A percentile compares a stretch with the other conserved stretches of the same genome.
Evolutionary conservation across 2,797 vertebrate species (phyloP).

Genomic region (Geotrypetes seraphini): DNA sequence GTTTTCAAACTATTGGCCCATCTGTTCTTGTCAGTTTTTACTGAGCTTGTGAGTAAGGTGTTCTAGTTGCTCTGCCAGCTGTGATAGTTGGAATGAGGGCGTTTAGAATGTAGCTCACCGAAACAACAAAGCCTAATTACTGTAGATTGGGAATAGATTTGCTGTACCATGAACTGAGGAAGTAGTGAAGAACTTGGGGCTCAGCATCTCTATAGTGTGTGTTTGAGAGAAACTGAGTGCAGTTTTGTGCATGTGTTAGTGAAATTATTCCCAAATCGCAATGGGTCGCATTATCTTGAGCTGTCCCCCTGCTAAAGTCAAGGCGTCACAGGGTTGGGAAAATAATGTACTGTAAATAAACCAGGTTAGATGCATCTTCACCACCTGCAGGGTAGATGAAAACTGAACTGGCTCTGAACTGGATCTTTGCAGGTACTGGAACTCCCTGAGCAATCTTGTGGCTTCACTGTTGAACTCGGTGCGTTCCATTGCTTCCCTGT

Average conservation of each 20-base stretch:
- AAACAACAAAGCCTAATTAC: constrained; percentile 23
- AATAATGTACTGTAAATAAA: neutral
- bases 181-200: neutral
- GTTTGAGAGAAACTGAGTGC: neutral
- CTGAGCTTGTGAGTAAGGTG: constrained; percentile 17
- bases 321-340: neutral
- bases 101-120: constrained; percentile 23
- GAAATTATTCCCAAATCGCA: constrained; percentile 17
- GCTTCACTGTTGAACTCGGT: constrained; percentile 94
- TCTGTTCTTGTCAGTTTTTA: constrained; percentile 22
- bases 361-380: constrained; percentile 6
- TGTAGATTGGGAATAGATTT: constrained; percentile 1
- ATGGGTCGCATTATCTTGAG: constrained; percentile 11
- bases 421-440: constrained; percentile 79
- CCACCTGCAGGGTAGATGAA: constrained; percentile 4
- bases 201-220: constrained; percentile 18
- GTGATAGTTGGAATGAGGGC: constrained; percentile 13
- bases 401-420: constrained; percentile 5
- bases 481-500: constrained; percentile 91
- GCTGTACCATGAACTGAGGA: constrained; percentile 11
- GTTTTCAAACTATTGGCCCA: constrained; percentile 22
- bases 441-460: constrained; percentile 95
- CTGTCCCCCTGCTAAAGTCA: constrained; percentile 13
- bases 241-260: constrained; percentile 10
- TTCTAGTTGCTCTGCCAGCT: constrained; percentile 18